These are phyloP conservation scores for Fragum whitleyi DNA, from an alignment of 2,888 invertebrate species.

Conservation along the genomic window DNA sequence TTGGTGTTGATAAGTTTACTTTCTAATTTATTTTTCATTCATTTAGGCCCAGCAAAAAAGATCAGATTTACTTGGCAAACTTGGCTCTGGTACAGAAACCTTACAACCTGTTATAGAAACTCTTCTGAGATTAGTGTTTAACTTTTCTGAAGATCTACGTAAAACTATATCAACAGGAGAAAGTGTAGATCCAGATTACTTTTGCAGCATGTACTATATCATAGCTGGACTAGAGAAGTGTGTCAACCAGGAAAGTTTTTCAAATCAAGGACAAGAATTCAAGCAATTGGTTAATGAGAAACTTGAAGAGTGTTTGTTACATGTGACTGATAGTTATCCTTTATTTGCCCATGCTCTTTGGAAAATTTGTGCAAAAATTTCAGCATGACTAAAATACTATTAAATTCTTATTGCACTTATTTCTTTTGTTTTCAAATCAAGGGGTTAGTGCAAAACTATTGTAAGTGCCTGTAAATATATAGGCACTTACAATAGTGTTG, in stretches of 20 bases:
- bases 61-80: constrained; percentile 5
- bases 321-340: constrained; percentile 55
- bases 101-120: neutral
- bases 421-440: no score
- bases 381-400: neutral
- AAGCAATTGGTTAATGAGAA: constrained; percentile 15
- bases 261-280: constrained; percentile 7
- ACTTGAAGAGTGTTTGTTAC: constrained; percentile 53
- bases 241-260: neutral
- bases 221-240: constrained; percentile 31
- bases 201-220: constrained; percentile 49
- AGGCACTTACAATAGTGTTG: no score
- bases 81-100: neutral
- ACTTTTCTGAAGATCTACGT: constrained; percentile 18
- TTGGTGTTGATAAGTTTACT: no score
- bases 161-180: neutral
- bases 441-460: no score
- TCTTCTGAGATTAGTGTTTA: neutral
- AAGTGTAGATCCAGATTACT: constrained; percentile 30
- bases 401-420: no score
- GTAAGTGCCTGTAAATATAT: no score
- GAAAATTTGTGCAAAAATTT: constrained; percentile 52
- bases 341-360: constrained; percentile 61
- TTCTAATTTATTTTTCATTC: no score
- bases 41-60: neutral